These are phyloP conservation scores for Psilopsiagon aurifrons DNA, from an alignment of 2,113 vertebrate species.

Conservation along the genomic window DNA sequence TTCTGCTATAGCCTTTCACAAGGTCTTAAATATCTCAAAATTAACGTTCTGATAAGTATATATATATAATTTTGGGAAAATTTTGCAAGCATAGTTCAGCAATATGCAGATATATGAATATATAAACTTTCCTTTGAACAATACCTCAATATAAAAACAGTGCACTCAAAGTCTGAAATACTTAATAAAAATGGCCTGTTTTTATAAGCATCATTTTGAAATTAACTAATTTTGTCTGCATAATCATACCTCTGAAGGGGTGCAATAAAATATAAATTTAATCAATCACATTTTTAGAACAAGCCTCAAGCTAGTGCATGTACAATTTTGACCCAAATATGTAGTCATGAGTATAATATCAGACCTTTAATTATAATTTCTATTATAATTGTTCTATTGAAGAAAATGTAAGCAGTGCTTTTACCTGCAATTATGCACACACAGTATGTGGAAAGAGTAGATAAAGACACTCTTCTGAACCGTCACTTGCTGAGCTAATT, in stretches of 20 bases:
- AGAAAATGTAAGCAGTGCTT: conserved; percentile 41
- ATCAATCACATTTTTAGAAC: conserved; percentile 43
- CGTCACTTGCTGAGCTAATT: conserved; percentile 40
- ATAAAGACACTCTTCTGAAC: conserved; percentile 56
- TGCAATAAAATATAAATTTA: conserved; percentile 56
- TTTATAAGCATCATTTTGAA: conserved; percentile 61
- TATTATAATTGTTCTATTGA: conserved; percentile 54
- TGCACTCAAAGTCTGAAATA: conserved; percentile 1
- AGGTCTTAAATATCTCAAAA: background rate
- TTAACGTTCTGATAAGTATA: background rate
- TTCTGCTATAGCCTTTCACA: background rate
- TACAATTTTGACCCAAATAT: conserved; percentile 61
- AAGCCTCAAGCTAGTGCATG: conserved; percentile 6
- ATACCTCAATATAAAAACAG: background rate
- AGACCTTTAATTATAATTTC: conserved; percentile 60
- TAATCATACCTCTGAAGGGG: conserved; percentile 45
- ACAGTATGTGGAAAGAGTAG: conserved; percentile 21
- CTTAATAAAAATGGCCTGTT: conserved; percentile 30
- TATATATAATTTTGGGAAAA: background rate
- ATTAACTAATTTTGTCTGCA: conserved; percentile 57
- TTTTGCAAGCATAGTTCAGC: background rate
- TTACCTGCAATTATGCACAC: conserved; percentile 36
- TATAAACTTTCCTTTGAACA: background rate
- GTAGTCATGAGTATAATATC: conserved; percentile 53
- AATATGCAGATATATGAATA: background rate